Evolutionary conservation across 2,113 vertebrate species (phyloP).

Genomic region (Bucco capensis): DNA sequence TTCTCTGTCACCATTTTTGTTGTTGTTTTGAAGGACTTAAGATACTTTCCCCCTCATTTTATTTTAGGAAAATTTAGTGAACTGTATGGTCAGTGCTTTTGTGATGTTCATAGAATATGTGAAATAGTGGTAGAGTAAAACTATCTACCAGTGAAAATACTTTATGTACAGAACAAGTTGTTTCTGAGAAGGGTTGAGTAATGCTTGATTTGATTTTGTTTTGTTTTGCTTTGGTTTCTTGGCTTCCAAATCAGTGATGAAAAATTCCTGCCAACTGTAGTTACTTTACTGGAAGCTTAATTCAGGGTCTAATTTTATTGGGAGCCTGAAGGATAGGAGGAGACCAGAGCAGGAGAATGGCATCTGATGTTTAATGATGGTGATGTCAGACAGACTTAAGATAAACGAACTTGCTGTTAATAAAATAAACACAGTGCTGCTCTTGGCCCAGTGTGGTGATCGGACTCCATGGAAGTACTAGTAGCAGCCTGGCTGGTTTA

Average conservation of each 20-base stretch:
- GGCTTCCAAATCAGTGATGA: conserved; percentile 34
- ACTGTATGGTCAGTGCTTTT: not conserved
- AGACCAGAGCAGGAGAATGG: not conserved
- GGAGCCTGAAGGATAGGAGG: conserved; percentile 19
- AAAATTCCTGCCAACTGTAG: conserved; percentile 39
- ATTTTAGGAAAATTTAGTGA: not conserved
- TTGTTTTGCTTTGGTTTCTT: conserved; percentile 20
- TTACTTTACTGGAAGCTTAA: conserved; percentile 53
- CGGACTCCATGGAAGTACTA: rapidly evolving
- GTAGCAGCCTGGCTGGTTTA: not conserved
- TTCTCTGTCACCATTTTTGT: not conserved
- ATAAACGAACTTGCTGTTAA: not conserved
- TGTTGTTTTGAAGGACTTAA: not conserved
- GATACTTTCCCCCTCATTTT: not conserved
- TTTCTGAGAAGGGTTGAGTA: conserved; percentile 21
- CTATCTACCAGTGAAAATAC: not conserved
- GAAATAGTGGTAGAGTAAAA: not conserved
- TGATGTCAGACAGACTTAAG: not conserved
- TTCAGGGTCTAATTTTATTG: conserved; percentile 32
- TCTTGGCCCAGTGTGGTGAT: not conserved
- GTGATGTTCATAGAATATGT: not conserved
- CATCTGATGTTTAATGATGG: not conserved
- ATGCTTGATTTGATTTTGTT: not conserved
- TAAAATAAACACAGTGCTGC: not conserved
- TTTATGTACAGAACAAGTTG: not conserved